phyloP scores from a whole-genome alignment of 2,113 vertebrate species.

The Stegastes partitus region DNA sequence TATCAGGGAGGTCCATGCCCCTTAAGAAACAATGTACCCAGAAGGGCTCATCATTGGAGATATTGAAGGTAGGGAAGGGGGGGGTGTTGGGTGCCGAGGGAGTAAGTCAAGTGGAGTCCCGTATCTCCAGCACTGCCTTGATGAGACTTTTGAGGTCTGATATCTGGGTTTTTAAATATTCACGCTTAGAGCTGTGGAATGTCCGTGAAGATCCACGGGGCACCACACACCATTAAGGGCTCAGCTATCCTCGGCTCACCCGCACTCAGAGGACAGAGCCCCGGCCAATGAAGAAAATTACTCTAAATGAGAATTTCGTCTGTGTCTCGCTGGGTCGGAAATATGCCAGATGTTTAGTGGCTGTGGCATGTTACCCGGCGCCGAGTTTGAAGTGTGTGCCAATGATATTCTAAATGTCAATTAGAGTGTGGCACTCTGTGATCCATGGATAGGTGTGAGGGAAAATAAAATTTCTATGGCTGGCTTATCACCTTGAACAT shows the following conservation, averaged over 20 bases:
- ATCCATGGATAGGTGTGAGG: slow-evolving; percentile 25
- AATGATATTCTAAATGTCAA: slow-evolving; percentile 46
- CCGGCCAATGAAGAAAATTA: slow-evolving; percentile 50
- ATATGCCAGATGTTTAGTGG: slow-evolving; percentile 66
- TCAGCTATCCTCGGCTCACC: slow-evolving; percentile 62
- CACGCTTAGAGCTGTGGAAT: slow-evolving; percentile 59
- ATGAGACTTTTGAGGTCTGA: slow-evolving; percentile 71
- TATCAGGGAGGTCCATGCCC: slow-evolving; percentile 72
- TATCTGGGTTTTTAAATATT: slow-evolving; percentile 71
- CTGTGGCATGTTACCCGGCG: slow-evolving; percentile 47
- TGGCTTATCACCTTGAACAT: slow-evolving; percentile 59
- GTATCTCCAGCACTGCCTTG: slow-evolving; percentile 52
- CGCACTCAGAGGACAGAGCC: slow-evolving; percentile 46
- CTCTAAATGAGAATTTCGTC: slow-evolving; percentile 54
- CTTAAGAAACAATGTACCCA: slow-evolving; percentile 71
- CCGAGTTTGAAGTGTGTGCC: slow-evolving; percentile 36
- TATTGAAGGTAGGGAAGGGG: slow-evolving; percentile 34
- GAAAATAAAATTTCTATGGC: background rate
- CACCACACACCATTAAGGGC: slow-evolving; percentile 59
- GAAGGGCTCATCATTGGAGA: slow-evolving; percentile 58
- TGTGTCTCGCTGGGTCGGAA: slow-evolving; percentile 61
- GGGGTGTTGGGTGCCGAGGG: slow-evolving; percentile 18
- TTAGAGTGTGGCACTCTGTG: slow-evolving; percentile 43
- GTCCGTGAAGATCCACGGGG: slow-evolving; percentile 48
- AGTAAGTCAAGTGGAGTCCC: slow-evolving; percentile 45